These are phyloP conservation scores for Istiophorus platypterus DNA, from an alignment of 2,113 vertebrate genomes.

Conservation along the genomic window DNA sequence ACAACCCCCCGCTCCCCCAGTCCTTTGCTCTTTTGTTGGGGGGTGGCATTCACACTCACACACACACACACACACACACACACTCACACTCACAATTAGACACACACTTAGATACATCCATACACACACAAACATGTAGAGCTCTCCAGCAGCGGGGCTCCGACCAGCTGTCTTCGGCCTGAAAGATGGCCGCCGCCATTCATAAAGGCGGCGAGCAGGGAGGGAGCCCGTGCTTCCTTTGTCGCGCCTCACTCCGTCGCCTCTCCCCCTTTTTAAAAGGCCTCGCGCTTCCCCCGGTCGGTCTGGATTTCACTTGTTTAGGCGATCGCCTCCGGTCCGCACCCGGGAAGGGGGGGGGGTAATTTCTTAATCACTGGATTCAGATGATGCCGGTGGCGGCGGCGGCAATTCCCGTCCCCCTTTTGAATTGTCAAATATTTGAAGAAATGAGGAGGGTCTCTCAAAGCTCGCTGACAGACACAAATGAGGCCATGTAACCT, in stretches of 20 bases:
- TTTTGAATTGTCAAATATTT: constrained; percentile 10
- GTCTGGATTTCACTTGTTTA: constrained; percentile 25
- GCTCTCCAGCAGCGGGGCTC: constrained; percentile 69
- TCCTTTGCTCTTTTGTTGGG: constrained; percentile 76
- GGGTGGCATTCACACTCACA: constrained; percentile 47
- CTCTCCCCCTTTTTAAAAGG: too few relatives aligned
- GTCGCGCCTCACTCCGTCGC: too few relatives aligned
- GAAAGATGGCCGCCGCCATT: constrained; percentile 69
- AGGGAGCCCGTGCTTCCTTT: too few relatives aligned
- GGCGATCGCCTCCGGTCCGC: neutral
- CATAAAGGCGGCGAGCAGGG: constrained; percentile 45
- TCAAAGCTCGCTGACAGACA: neutral
- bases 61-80: constrained; percentile 44
- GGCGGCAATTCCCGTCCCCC: neutral
- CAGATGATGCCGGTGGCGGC: neutral
- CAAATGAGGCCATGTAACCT: neutral
- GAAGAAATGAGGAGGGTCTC: too few relatives aligned
- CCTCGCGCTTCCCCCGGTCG: too few relatives aligned
- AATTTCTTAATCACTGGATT: neutral
- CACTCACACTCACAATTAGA: constrained; percentile 44
- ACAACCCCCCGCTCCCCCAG: constrained; percentile 53
- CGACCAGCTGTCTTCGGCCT: constrained; percentile 76
- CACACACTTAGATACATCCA: constrained; percentile 19
- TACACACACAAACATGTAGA: constrained; percentile 40
- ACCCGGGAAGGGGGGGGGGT: neutral